Evolutionary conservation across 2,888 invertebrate genomes (phyloP).

Genomic region (Drosophila vallismaia): DNA sequence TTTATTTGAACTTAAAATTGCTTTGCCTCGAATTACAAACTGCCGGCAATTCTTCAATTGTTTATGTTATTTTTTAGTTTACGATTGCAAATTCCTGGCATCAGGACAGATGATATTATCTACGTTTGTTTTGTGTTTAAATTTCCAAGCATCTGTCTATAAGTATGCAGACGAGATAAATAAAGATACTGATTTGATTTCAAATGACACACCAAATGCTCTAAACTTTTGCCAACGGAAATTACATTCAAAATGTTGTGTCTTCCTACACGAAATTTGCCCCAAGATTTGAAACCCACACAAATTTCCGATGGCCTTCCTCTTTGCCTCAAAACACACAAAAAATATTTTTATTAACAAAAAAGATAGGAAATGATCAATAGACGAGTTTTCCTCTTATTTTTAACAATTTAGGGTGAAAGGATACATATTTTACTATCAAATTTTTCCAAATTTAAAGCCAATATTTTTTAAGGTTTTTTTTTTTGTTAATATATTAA

Average conservation of each 20-base stretch:
- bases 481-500: no score
- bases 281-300: constrained; percentile 47
- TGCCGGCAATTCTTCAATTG: not conserved
- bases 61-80: not conserved
- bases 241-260: constrained; percentile 39
- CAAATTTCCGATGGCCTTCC: not conserved
- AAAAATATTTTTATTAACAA: not conserved
- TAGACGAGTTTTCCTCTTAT: not conserved
- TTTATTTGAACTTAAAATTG: not conserved
- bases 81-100: not conserved
- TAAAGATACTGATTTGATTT: not conserved
- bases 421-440: no score
- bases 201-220: constrained; percentile 14
- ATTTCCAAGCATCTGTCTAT: not conserved
- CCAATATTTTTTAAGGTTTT: no score
- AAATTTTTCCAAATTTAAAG: no score
- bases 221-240: constrained; percentile 37
- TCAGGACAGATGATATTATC: not conserved
- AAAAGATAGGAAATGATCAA: not conserved
- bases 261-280: constrained; percentile 41
- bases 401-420: not conserved
- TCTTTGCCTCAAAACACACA: not conserved
- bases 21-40: constrained; percentile 1
- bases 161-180: not conserved
- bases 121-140: not conserved